These are phyloP conservation scores for Capricornis sumatraensis DNA, from an alignment of 2,113 vertebrate species.

Conservation along the genomic window DNA sequence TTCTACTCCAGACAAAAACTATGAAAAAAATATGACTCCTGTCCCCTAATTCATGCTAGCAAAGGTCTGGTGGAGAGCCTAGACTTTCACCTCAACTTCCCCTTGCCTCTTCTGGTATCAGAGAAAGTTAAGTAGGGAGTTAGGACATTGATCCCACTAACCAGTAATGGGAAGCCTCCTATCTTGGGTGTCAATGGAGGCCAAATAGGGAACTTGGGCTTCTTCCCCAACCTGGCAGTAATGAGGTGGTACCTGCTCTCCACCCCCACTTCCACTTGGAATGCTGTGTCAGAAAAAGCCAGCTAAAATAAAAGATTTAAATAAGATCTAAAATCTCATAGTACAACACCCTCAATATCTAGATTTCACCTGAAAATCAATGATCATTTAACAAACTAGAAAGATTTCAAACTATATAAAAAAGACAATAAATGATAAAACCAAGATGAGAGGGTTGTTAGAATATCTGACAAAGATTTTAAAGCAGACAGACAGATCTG, in stretches of 20 bases:
- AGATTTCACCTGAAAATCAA: not conserved
- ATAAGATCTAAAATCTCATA: not conserved
- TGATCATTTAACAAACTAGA: not conserved
- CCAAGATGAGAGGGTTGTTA: not conserved
- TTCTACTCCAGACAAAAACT: not conserved
- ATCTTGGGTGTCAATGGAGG: not conserved
- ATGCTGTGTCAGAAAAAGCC: not conserved
- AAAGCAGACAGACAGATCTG: not conserved
- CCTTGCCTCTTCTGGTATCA: not conserved
- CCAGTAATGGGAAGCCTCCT: not conserved
- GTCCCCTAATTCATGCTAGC: not conserved
- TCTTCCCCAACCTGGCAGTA: not conserved
- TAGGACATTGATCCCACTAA: not conserved
- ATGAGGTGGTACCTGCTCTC: not conserved
- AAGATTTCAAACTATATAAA: not conserved
- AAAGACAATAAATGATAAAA: conserved; percentile 6
- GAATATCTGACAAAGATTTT: conserved; percentile 4
- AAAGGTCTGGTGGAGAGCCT: not conserved
- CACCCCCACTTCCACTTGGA: not conserved
- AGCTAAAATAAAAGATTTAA: not conserved
- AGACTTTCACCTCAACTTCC: not conserved
- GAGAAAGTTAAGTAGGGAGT: not conserved
- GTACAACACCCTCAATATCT: not conserved
- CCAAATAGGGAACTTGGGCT: not conserved
- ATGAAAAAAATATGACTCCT: not conserved